Evolutionary conservation across 2,797 vertebrate species (phyloP).

Genomic region (Microhierax caerulescens): DNA sequence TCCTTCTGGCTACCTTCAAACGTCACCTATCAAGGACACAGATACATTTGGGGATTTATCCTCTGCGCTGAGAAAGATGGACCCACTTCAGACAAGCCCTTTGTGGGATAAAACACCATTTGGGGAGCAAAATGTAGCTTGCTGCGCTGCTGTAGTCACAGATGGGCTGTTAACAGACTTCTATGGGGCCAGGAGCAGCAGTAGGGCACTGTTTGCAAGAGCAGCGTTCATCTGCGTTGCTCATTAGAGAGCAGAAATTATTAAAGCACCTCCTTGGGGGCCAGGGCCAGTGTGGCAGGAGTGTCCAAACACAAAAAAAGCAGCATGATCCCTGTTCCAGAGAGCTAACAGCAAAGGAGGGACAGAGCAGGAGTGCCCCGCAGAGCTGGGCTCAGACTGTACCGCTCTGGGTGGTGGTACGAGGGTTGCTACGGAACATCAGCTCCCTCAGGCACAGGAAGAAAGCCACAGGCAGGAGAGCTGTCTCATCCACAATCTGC

Average conservation of each 20-base stretch:
- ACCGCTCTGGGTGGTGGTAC: conserved; percentile 80
- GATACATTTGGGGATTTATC: background rate
- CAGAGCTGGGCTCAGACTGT: background rate
- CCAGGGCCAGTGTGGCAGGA: background rate
- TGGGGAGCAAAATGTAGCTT: background rate
- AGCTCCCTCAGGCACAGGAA: conserved; percentile 83
- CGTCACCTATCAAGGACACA: accelerated
- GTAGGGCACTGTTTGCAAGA: background rate
- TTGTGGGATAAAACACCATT: background rate
- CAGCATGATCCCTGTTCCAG: background rate
- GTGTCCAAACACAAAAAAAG: background rate
- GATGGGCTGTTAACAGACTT: background rate
- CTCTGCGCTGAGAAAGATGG: background rate
- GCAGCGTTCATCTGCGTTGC: background rate
- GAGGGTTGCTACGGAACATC: conserved; percentile 84
- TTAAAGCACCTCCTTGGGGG: background rate
- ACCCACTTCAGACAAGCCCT: background rate
- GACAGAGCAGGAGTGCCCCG: background rate
- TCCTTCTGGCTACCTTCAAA: background rate
- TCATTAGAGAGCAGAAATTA: background rate
- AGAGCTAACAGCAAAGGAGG: background rate
- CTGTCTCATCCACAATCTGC: conserved; percentile 84
- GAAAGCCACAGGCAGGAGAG: conserved; percentile 80
- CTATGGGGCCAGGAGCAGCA: background rate
- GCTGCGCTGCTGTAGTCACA: accelerated